Evolutionary conservation across 92 coral and sea anemone species (phyloP), one percentile per base, ranked within the genome.

Genomic region (Metridium senile): DNA sequence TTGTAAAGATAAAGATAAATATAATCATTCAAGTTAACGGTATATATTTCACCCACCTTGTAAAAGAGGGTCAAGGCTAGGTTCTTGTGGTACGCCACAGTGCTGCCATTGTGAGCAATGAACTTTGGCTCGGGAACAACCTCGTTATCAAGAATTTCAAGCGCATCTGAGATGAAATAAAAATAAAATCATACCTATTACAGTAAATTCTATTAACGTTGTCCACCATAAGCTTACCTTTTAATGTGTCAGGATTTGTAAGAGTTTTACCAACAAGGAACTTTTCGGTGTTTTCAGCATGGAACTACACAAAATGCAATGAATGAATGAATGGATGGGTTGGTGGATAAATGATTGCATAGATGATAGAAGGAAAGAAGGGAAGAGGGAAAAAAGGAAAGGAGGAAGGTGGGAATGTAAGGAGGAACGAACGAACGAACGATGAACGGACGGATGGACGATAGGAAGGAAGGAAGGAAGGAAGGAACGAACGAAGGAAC

Each of bases 31-130:
- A n/a, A n/a, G n/a, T n/a, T n/a, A n/a, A n/a, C n/a, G n/a, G n/a
- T n/a, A n/a, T n/a, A n/a, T n/a, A n/a, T n/a, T n/a, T n/a, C n/a
- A n/a, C n/a, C 8, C 51, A 89, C 95, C 91, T 90, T 90, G 49
- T 90, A 90, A 61, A 90, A 87, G 27, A 90, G 84, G 49, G 81
- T 77, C 63, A 85, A 58, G 9, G 91, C 87, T 31, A 90, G 81
- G 54, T 75, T 82, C 79, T 90, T 87, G 75, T 85, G 95, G 82
- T 90, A 90, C 66, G 74, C 86, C 27, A 82, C 84, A 33, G 78
- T 81, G 58, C 91, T 83, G 56, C 86, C 95, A 23, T 79, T 79
- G 30, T 79, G 83, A 43, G 77, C 82, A 10, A 88, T 70, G 26
- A 85, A 39, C 33, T 80, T 82, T 52, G 91, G 79, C 11, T 80